Evolutionary conservation across 2,888 invertebrate species (phyloP), one percentile per base, ranked within the genome.

Genomic region (Volucella inanis): DNA sequence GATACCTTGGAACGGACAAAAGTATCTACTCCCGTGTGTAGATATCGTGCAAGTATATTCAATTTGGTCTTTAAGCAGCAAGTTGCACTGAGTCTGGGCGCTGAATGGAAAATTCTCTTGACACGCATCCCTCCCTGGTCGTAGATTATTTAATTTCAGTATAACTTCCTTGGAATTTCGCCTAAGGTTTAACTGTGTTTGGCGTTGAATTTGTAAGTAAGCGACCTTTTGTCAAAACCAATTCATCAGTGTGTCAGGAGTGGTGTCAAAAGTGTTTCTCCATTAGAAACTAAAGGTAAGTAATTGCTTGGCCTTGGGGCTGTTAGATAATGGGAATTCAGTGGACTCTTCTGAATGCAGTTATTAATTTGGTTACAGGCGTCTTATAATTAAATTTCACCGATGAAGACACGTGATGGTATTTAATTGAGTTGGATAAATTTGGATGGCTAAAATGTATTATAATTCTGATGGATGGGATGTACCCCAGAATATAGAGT

Each of bases 201-300:
- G 31, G 31, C 6, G 4, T 31, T 31, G 6, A 2, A 31, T 31
- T 31, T 31, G 31, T 31, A 6, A 41, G 39, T 39, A 38, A 10
- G 15, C 22, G 55, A 52, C 57, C 45, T 57, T 50, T 81, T 76
- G 80, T 85, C 85, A 80, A 61, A 80, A 67, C 67, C 50, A 80
- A 74, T 75, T 61, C 59, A n/a, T 8, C 31, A 45, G 75, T 75
- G 70, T 71, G 80, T 61, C 71, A 80, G 70, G 71, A 45, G 65
- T 38, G 61, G 76, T 68, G 81, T 76, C 81, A 81, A 59, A 71
- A 76, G 71, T 77, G 64, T 55, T 62, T 57, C 76, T 81, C 76
- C 55, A 85, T 85, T 81, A 85, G 81, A 72, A 68, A 41, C 72
- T 81, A 85, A 85, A 76, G 76, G 77, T 81, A 72, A 50, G 85